Percentiles rank a stretch among this genome's conserved stretches.
Evolutionary conservation across 1,140 invertebrate species (phyloP).

Genomic region (Bicyclus anynana): DNA sequence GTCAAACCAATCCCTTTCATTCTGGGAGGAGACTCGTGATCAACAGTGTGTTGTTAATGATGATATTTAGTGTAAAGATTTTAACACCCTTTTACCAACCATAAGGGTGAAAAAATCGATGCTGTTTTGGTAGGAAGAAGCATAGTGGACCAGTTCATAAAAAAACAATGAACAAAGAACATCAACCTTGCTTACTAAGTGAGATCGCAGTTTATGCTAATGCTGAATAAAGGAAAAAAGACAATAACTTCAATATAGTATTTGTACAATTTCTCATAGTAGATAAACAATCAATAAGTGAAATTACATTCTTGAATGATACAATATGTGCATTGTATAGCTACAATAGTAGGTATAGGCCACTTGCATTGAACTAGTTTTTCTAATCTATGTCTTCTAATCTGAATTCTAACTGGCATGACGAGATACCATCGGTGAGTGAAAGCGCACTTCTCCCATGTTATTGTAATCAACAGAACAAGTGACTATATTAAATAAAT

Average conservation of each 20-base stretch:
- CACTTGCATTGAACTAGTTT: constrained; percentile 9
- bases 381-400: neutral
- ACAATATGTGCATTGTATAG: neutral
- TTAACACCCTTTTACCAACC: too few relatives aligned
- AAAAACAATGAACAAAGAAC: too few relatives aligned
- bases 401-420: constrained; percentile 4
- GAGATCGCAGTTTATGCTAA: neutral
- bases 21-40: too few relatives aligned
- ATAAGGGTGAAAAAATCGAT: too few relatives aligned
- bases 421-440: constrained; percentile 5
- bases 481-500: too few relatives aligned
- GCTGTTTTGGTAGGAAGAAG: too few relatives aligned
- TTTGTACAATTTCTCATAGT: neutral
- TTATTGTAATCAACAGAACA: too few relatives aligned
- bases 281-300: neutral
- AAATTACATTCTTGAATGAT: constrained; percentile 3
- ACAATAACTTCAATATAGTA: neutral
- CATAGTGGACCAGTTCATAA: too few relatives aligned
- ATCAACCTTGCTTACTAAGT: too few relatives aligned
- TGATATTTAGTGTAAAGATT: too few relatives aligned
- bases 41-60: too few relatives aligned
- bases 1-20: too few relatives aligned
- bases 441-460: neutral
- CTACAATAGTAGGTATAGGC: neutral
- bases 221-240: neutral